phyloP scores from a whole-genome alignment of 2,113 vertebrate species.

The Origma solitaria region DNA sequence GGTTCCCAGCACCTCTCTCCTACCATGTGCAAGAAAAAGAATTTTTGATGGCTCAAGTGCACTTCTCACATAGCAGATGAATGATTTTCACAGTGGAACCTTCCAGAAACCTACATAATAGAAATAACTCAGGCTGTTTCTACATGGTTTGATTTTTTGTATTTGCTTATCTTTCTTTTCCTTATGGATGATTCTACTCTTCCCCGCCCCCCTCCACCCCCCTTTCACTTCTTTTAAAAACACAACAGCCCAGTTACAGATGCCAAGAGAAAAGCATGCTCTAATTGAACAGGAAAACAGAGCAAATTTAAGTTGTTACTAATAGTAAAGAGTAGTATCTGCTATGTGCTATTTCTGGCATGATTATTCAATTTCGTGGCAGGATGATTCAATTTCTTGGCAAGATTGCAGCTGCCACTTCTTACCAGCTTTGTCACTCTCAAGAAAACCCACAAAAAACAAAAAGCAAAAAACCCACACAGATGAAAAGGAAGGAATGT shows the following conservation, averaged over 20 bases:
- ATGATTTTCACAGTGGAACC: background rate
- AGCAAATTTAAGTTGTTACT: background rate
- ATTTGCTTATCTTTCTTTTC: background rate
- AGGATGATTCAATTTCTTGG: background rate
- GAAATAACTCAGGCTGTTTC: background rate
- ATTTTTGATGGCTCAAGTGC: background rate
- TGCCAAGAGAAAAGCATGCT: background rate
- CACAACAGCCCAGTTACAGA: background rate
- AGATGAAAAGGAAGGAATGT: background rate
- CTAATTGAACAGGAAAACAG: background rate
- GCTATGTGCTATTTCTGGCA: background rate
- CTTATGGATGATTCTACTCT: background rate
- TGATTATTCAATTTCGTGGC: background rate
- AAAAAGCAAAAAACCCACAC: fast-evolving
- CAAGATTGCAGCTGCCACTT: background rate
- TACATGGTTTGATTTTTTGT: background rate
- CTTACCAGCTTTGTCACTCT: background rate
- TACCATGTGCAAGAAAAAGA: background rate
- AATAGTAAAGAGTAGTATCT: background rate
- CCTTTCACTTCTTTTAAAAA: background rate
- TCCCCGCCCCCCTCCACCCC: background rate
- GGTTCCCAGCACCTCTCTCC: background rate
- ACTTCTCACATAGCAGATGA: background rate
- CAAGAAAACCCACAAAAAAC: background rate
- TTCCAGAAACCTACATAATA: background rate